Evolutionary conservation across 2,888 invertebrate species (phyloP), one percentile per base, ranked within the genome.

Genomic region (Ennomos erosarius): DNA sequence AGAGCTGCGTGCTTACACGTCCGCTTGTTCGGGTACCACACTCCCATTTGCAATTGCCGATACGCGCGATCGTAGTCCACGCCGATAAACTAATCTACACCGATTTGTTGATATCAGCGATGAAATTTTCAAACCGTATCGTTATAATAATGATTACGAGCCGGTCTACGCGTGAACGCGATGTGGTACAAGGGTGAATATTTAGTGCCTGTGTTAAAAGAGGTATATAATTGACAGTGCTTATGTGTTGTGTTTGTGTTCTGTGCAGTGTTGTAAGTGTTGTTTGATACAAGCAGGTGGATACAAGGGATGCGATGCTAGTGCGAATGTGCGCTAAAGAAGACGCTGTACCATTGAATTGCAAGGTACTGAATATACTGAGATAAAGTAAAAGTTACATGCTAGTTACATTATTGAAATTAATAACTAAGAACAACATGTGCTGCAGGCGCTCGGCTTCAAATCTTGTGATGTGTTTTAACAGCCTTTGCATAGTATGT

Each of bases 291-390:
- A 70, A 73, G 69, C 70, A 74, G 71, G 74, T 50, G 57, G 42
- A 36, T n/a, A 54, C 64, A 57, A 61, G 70, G 60, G 54, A 73
- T 80, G 79, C 64, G 61, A 84, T 83, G 85, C 73, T 82, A 68
- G 78, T 79, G 13, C 78, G 82, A 59, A 84, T 82, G 80, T 84
- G 83, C 62, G 85, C 76, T 9, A 82, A 80, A 54, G 85, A 88
- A 71, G 86, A 85, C 45, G 67, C 74, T 44, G 40, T 76, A 60
- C 76, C 79, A 55, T 61, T 80, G 49, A 81, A 81, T 64, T 79
- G 76, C 70, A 87, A 87, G 88, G 88, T 88, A 82, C 37, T 26
- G 6, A 26, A 26, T 26, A 26, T 26, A 26, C 5, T 26, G 1
- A 26, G 6, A 5, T 26, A 26, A 26, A 26, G 26, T 26, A 26